Evolutionary conservation across 2,888 invertebrate species (phyloP).

Genomic region (Punctoribates punctum): DNA sequence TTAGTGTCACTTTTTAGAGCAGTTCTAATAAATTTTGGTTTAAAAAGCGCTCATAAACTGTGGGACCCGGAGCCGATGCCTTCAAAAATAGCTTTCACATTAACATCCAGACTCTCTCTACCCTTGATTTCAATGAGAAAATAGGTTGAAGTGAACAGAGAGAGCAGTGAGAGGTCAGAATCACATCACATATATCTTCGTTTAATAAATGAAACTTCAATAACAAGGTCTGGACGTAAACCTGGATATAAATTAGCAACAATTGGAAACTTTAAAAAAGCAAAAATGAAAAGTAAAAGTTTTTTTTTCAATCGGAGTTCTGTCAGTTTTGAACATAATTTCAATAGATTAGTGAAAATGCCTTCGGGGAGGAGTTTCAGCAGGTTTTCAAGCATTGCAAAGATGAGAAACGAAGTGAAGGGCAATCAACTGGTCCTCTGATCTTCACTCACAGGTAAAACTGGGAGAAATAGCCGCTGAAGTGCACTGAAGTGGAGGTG

Average conservation of each 20-base stretch:
- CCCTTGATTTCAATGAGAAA: too few species aligned
- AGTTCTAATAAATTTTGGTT: neutral
- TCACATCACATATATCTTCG: neutral
- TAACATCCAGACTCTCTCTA: neutral
- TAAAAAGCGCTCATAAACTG: neutral
- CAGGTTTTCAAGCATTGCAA: constrained; percentile 10
- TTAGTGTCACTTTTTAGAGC: neutral
- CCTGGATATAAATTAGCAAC: neutral
- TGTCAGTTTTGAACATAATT: constrained; percentile 7
- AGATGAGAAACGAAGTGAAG: constrained; percentile 20
- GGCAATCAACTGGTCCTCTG: constrained; percentile 36
- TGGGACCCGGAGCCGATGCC: neutral
- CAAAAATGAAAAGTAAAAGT: constrained; percentile 27
- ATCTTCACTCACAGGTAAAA: constrained; percentile 35
- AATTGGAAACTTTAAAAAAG: neutral
- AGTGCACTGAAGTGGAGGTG: constrained; percentile 2
- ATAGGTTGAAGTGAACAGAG: neutral
- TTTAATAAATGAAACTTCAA: neutral
- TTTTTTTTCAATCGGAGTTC: neutral
- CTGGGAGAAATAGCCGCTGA: constrained; percentile 19
- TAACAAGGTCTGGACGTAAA: neutral
- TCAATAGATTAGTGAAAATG: constrained; percentile 6
- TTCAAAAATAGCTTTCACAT: neutral
- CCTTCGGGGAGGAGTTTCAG: constrained; percentile 26
- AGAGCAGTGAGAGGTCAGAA: neutral